These are phyloP conservation scores for Ceyx margarethae DNA, from an alignment of 2,113 vertebrate genomes.

Conservation along the genomic window DNA sequence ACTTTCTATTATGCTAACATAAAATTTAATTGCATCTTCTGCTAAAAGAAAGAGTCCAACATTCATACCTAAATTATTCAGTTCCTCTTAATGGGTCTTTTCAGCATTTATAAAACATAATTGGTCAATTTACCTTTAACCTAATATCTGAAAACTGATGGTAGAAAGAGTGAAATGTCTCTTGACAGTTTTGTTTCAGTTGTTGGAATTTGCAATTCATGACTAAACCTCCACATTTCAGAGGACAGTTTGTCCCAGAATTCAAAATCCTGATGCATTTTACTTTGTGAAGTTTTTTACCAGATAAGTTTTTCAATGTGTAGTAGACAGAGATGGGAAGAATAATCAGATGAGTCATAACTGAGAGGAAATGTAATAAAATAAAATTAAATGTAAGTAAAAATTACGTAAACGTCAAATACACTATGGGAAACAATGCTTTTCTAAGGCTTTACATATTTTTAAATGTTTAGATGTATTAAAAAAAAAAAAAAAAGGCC, in stretches of 20 bases:
- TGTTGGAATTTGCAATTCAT: accelerated
- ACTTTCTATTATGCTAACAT: accelerated
- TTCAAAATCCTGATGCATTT: accelerated
- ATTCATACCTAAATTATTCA: background rate
- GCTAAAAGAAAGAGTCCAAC: accelerated
- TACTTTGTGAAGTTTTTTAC: background rate
- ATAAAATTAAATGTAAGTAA: background rate
- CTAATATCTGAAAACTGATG: background rate
- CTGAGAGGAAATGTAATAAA: background rate
- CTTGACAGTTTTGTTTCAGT: too few species aligned
- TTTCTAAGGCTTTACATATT: accelerated
- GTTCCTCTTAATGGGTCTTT: too few species aligned
- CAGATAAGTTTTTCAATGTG: background rate
- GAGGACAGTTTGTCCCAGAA: accelerated
- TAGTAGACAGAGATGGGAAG: accelerated
- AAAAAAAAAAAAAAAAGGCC: background rate
- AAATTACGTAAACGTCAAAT: background rate
- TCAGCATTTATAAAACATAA: accelerated
- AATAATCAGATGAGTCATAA: background rate
- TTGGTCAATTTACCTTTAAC: accelerated
- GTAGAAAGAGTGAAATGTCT: background rate
- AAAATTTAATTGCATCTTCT: background rate
- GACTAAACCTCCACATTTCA: background rate
- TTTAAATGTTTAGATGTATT: accelerated
- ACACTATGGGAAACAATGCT: accelerated